A percentile compares a stretch with the other conserved stretches of the same genome.
Evolutionary conservation across 2,113 vertebrate species (phyloP).

Genomic region (Chinchilla lanigera): DNA sequence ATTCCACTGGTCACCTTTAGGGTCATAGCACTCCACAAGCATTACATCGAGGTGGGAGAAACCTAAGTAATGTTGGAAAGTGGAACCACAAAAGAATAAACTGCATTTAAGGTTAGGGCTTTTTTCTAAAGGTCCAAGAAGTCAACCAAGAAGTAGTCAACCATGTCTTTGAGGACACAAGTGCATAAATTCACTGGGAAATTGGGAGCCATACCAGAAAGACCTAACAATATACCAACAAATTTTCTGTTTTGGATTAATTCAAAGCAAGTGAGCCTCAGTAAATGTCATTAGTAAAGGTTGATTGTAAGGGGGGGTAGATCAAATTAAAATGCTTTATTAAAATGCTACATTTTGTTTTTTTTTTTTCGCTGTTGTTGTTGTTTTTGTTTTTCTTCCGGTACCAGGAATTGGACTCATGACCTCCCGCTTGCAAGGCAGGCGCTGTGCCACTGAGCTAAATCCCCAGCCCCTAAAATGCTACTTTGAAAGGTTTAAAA

Average conservation of each 20-base stretch:
- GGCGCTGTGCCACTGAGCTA: too few species aligned
- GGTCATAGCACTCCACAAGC: constrained; percentile 98
- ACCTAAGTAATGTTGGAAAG: constrained; percentile 85
- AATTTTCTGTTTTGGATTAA: neutral
- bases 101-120: neutral
- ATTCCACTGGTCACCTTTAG: constrained; percentile 99
- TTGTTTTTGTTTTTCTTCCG: too few species aligned
- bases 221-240: neutral
- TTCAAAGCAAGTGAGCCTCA: constrained; percentile 1
- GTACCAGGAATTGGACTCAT: too few species aligned
- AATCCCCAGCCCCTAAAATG: too few species aligned
- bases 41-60: constrained; percentile 99
- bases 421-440: too few species aligned
- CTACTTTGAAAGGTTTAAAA: constrained; percentile 18
- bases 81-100: neutral
- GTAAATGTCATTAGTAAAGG: neutral
- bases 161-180: neutral
- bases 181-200: neutral
- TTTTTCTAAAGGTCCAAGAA: neutral
- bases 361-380: too few species aligned
- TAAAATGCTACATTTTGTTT: constrained; percentile 43
- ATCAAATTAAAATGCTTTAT: neutral
- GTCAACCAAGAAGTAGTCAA: neutral
- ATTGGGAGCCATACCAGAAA: neutral
- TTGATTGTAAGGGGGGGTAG: neutral